Evolutionary conservation across 1,140 invertebrate genomes (phyloP).

Genomic region (Drosophila persimilis): DNA sequence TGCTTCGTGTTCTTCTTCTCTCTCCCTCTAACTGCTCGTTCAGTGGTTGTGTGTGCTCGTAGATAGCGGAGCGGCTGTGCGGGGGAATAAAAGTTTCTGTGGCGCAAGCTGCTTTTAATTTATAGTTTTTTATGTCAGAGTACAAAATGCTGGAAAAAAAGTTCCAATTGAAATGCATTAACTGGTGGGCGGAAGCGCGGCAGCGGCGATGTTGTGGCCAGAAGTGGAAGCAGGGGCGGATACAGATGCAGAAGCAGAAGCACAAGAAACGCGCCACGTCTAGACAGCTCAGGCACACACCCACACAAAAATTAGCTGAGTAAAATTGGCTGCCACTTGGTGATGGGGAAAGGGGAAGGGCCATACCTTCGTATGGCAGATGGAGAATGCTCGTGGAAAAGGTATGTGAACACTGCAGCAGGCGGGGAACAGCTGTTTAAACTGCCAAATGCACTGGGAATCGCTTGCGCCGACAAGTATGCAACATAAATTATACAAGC

Average conservation of each 20-base stretch:
- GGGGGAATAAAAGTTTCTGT: constrained; percentile 12
- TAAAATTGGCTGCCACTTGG: constrained; percentile 45
- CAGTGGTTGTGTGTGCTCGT: neutral
- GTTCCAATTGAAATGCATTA: constrained; percentile 70
- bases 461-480: constrained; percentile 30
- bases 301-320: constrained; percentile 50
- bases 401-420: neutral
- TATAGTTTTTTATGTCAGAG: constrained; percentile 49
- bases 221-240: neutral
- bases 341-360: neutral
- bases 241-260: constrained; percentile 2
- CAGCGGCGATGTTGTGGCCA: constrained; percentile 6
- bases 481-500: constrained; percentile 73
- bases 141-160: constrained; percentile 2
- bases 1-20: neutral
- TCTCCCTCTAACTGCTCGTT: constrained; percentile 4
- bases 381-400: neutral
- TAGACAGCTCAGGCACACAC: constrained; percentile 27
- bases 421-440: neutral
- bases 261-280: constrained; percentile 17
- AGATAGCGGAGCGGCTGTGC: neutral
- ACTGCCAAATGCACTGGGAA: constrained; percentile 37
- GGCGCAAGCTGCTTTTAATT: constrained; percentile 48
- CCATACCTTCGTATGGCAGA: too few species aligned
- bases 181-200: constrained; percentile 20